Percentiles rank a stretch among this genome's conserved stretches.
These are phyloP conservation scores for Pangasius larnaudii DNA, from an alignment of 2,797 vertebrate species.

Conservation along the genomic window DNA sequence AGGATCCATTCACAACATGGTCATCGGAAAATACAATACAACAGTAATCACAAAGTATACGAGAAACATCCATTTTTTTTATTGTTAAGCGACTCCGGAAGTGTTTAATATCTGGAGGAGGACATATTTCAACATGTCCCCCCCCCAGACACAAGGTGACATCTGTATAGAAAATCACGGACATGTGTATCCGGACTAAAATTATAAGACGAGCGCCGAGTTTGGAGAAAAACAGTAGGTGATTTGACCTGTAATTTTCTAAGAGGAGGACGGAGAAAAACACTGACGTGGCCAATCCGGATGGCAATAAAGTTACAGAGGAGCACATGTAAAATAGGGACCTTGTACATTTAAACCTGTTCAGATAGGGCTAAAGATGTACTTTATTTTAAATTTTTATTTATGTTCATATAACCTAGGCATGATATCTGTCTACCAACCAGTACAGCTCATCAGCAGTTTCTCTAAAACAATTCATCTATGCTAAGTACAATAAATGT, in stretches of 20 bases:
- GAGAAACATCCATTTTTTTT: neutral
- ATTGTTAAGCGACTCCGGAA: too few species aligned
- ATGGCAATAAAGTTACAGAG: neutral
- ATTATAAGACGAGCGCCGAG: neutral
- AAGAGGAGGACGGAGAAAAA: neutral
- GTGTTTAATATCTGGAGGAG: neutral
- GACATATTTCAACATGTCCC: neutral
- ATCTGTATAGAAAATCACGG: neutral
- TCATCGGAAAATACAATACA: neutral
- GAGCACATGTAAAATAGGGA: neutral
- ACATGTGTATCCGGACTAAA: neutral
- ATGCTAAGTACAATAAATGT: neutral
- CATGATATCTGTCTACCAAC: neutral
- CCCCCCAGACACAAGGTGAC: neutral
- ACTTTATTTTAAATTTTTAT: neutral
- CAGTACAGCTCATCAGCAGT: too few species aligned
- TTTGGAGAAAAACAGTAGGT: neutral
- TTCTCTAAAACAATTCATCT: neutral
- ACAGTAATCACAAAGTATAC: neutral
- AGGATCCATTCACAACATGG: neutral
- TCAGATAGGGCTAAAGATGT: neutral
- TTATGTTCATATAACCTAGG: neutral
- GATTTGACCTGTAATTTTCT: neutral
- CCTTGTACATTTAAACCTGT: neutral
- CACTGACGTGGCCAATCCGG: neutral